Percentiles rank a stretch among this genome's conserved stretches.
Conservation (phyloP, 2,797 vertebrate genomes). For the Sebastolobus alascanus region DNA sequence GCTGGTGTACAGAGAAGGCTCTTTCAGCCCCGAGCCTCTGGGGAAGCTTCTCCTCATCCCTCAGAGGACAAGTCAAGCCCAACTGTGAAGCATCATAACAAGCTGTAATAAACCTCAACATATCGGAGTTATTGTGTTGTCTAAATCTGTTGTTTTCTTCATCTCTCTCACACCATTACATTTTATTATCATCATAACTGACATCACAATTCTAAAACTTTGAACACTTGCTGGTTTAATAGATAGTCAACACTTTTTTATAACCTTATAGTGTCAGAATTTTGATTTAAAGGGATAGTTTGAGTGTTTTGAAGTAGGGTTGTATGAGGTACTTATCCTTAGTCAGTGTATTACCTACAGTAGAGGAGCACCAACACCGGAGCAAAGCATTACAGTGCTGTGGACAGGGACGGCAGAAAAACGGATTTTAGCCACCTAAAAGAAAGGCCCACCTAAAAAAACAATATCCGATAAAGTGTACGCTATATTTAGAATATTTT, state of each 20-base stretch:
- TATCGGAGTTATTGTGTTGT: neutral
- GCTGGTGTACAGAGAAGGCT: constrained; percentile 86
- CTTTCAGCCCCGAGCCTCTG: constrained; percentile 80
- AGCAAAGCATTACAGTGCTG: too few relatives aligned
- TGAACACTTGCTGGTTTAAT: neutral
- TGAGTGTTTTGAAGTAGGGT: too few relatives aligned
- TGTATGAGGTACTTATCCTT: too few relatives aligned
- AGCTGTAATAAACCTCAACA: constrained; percentile 13
- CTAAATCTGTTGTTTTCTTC: neutral
- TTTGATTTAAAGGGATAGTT: constrained; percentile 1
- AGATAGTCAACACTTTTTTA: neutral
- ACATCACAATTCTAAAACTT: neutral
- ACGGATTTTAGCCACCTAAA: too few relatives aligned
- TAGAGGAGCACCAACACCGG: too few relatives aligned
- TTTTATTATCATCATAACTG: neutral
- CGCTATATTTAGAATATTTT: too few relatives aligned
- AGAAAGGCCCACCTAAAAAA: too few relatives aligned
- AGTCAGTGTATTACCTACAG: too few relatives aligned
- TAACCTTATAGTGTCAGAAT: neutral
- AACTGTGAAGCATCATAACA: constrained; percentile 49
- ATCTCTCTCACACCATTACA: neutral
- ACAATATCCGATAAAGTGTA: too few relatives aligned
- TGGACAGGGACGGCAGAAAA: too few relatives aligned
- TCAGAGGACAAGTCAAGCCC: constrained; percentile 39
- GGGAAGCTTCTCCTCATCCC: constrained; percentile 83